Conservation (phyloP, 2,797 vertebrate species). For the Melanotaenia pygmaea region DNA sequence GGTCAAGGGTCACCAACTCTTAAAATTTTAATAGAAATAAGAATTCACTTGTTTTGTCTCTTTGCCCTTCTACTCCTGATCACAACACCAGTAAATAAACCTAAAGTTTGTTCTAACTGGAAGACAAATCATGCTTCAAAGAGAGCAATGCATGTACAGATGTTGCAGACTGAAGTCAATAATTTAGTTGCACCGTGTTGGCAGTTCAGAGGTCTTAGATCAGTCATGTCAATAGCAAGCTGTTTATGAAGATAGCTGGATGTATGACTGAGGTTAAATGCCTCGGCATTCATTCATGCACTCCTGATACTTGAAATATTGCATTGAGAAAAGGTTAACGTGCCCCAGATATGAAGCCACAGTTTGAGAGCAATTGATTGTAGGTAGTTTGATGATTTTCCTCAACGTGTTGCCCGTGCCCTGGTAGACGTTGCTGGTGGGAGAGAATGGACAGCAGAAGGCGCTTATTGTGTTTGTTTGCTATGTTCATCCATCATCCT, state of each 20-base stretch:
- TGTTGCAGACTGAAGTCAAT: constrained; percentile 35
- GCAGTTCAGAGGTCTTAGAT: constrained; percentile 46
- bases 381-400: constrained; percentile 40
- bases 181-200: constrained; percentile 35
- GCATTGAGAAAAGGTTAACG: constrained; percentile 29
- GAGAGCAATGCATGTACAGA: constrained; percentile 51
- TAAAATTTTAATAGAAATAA: background rate
- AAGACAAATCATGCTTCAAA: constrained; percentile 73
- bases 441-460: constrained; percentile 80
- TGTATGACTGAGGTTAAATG: constrained; percentile 41
- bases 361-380: constrained; percentile 20
- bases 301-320: constrained; percentile 29
- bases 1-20: background rate
- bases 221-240: constrained; percentile 16
- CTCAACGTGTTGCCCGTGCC: constrained; percentile 35
- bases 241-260: constrained; percentile 16
- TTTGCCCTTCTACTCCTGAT: constrained; percentile 4
- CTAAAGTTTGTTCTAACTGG: constrained; percentile 40
- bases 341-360: constrained; percentile 43
- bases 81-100: constrained; percentile 32
- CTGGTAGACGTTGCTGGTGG: constrained; percentile 88
- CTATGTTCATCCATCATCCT: constrained; percentile 66
- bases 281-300: constrained; percentile 33
- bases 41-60: constrained; percentile 4
- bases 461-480: constrained; percentile 80